Conservation (phyloP, 2,797 vertebrate genomes). For the Lepus oiostolus region DNA sequence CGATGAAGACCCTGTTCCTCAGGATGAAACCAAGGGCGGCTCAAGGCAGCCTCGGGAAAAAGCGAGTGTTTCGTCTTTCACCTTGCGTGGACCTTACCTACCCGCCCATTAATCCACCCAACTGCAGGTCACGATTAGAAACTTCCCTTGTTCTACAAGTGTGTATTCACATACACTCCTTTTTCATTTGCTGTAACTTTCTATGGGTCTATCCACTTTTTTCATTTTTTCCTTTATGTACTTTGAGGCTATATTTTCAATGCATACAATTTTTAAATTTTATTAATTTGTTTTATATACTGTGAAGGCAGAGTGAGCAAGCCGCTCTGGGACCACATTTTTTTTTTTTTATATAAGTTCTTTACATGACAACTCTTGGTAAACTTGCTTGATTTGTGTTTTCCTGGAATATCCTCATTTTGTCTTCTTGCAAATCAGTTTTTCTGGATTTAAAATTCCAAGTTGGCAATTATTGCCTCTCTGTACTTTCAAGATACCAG, state of each 20-base stretch:
- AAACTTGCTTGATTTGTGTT: constrained; percentile 15
- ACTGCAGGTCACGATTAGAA: too few relatives aligned
- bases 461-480: not conserved
- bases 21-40: too few relatives aligned
- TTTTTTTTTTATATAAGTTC: constrained; percentile 14
- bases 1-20: too few relatives aligned
- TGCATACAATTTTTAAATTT: not conserved
- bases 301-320: too few relatives aligned
- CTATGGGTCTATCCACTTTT: not conserved
- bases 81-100: too few relatives aligned
- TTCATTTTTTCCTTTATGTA: not conserved
- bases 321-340: not conserved
- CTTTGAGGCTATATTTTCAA: constrained; percentile 43
- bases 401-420: constrained; percentile 5
- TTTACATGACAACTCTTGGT: not conserved
- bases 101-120: too few relatives aligned
- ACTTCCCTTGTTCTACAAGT: too few relatives aligned
- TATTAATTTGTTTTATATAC: too few relatives aligned
- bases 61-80: too few relatives aligned
- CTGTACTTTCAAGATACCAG: not conserved
- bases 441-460: constrained; percentile 19
- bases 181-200: too few relatives aligned
- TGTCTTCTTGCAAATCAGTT: not conserved
- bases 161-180: not conserved
- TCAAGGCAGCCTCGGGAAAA: too few relatives aligned